phyloP scores from a whole-genome alignment of 2,888 invertebrate species.

The Anodontia alba region DNA sequence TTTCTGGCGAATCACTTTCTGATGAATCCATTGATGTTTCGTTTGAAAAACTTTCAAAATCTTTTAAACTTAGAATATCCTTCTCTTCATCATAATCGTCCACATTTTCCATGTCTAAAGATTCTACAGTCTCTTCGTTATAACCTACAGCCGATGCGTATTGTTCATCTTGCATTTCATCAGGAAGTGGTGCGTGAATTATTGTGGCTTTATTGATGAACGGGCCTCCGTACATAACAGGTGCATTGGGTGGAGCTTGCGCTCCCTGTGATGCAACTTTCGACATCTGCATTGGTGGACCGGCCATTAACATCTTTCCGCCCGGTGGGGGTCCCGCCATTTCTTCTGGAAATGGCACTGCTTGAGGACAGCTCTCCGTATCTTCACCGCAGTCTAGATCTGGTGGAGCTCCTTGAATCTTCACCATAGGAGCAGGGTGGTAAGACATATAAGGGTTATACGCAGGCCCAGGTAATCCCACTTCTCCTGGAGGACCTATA shows the following conservation, averaged over 20 bases:
- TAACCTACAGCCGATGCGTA: not conserved
- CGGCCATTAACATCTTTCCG: not conserved
- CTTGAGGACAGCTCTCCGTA: slow-evolving; percentile 6
- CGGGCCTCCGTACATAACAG: slow-evolving; percentile 3
- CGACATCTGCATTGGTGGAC: not conserved
- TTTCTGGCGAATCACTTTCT: not conserved
- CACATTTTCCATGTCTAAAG: not conserved
- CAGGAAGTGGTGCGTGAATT: slow-evolving; percentile 15
- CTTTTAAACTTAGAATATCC: slow-evolving; percentile 21
- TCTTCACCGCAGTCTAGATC: slow-evolving; percentile 24
- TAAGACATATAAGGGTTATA: slow-evolving; percentile 48
- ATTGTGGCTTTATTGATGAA: slow-evolving; percentile 17
- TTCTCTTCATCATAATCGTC: slow-evolving; percentile 21
- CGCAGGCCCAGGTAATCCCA: slow-evolving; percentile 46
- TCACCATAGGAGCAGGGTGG: slow-evolving; percentile 12
- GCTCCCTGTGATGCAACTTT: not conserved
- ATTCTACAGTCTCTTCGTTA: not conserved
- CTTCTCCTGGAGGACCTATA: slow-evolving; percentile 41
- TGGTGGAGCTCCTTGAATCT: not conserved
- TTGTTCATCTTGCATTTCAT: not conserved
- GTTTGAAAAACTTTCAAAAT: not conserved
- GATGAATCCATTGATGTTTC: not conserved
- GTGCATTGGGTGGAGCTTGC: not conserved
- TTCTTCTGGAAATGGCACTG: not conserved
- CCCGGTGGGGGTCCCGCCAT: not conserved